These are phyloP conservation scores for Nasonia longicornis DNA, from an alignment of 1,140 invertebrate genomes.

Conservation along the genomic window DNA sequence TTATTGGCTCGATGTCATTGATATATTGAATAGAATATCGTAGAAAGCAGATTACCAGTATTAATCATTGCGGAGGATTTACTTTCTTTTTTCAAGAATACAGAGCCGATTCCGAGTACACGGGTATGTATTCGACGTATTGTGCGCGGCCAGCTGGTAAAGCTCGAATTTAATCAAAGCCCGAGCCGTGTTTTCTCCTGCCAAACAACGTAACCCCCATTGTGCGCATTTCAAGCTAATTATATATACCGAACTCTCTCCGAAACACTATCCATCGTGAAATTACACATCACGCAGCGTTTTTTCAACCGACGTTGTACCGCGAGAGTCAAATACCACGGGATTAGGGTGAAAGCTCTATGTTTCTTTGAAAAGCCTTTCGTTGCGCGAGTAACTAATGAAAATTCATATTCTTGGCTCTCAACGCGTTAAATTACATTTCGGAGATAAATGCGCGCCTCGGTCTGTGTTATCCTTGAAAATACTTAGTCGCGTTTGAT, in stretches of 20 bases:
- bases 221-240: neutral
- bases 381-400: neutral
- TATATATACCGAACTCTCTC: neutral
- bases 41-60: neutral
- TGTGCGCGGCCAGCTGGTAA: neutral
- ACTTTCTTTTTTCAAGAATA: neutral
- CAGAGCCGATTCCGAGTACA: neutral
- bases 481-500: no score
- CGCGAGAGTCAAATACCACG: no score
- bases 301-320: no score
- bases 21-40: no score
- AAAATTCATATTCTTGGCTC: neutral
- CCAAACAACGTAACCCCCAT: slow-evolving; percentile 1
- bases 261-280: no score
- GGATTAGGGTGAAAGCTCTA: neutral
- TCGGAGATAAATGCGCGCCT: neutral
- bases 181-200: neutral
- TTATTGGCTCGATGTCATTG: neutral
- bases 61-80: neutral
- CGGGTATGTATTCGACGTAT: neutral
- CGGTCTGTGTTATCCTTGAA: no score
- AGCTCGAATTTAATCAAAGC: neutral
- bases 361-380: neutral
- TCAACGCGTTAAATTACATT: neutral
- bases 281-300: no score